phyloP scores from a whole-genome alignment of 2,888 invertebrate species.

The Cerastis leucographa region DNA sequence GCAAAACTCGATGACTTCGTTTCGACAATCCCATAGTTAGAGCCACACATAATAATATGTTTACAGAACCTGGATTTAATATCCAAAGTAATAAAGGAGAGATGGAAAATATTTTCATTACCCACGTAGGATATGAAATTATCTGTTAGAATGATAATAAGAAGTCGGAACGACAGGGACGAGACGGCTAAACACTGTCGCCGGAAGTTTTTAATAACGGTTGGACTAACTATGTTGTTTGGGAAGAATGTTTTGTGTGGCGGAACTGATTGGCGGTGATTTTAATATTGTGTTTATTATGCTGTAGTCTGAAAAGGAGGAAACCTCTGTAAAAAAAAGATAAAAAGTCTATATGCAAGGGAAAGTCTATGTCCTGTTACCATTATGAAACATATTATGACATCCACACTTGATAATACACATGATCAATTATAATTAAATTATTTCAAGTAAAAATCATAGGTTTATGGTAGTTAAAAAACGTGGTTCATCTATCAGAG shows the following conservation, averaged over 20 bases:
- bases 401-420: no score
- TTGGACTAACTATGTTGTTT: conserved; percentile 52
- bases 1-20: neutral
- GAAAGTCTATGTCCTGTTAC: no score
- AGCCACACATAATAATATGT: conserved; percentile 63
- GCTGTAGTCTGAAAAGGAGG: no score
- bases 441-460: no score
- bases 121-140: conserved; percentile 77
- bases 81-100: conserved; percentile 83
- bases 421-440: no score
- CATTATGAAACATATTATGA: no score
- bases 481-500: no score
- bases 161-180: conserved; percentile 66
- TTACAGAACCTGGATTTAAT: conserved; percentile 85
- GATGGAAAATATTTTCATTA: conserved; percentile 88
- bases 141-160: conserved; percentile 69
- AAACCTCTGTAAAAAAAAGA: no score
- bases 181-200: conserved; percentile 70
- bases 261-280: neutral
- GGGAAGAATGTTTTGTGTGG: neutral
- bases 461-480: no score
- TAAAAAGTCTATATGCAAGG: no score
- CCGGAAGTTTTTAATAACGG: conserved; percentile 78
- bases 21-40: conserved; percentile 62
- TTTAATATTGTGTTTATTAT: neutral